phyloP scores from a whole-genome alignment of 2,888 invertebrate genomes.

The Hoplodrina ambigua region DNA sequence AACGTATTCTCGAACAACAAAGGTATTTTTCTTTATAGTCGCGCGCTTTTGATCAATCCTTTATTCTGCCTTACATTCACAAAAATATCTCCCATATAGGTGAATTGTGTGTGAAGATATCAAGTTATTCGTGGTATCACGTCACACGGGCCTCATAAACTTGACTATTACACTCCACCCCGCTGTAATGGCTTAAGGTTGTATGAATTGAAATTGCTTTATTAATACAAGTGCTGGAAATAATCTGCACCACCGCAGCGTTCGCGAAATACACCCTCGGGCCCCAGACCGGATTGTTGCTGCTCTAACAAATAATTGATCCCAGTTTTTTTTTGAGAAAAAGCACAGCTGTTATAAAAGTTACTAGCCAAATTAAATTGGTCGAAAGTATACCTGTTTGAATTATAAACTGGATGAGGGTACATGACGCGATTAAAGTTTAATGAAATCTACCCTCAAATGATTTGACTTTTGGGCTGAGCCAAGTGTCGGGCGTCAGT shows the following conservation, averaged over 20 bases:
- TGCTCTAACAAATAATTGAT: slow-evolving; percentile 37
- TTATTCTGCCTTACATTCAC: slow-evolving; percentile 62
- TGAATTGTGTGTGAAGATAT: slow-evolving; percentile 55
- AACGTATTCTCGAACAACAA: too few species aligned
- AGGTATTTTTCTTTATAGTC: too few species aligned
- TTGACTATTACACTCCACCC: slow-evolving; percentile 64
- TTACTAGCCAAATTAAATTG: slow-evolving; percentile 8
- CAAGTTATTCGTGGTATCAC: slow-evolving; percentile 59
- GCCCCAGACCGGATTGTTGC: slow-evolving; percentile 47
- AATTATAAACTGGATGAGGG: background rate
- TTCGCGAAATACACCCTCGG: slow-evolving; percentile 51
- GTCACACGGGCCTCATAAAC: slow-evolving; percentile 65
- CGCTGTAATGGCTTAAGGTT: slow-evolving; percentile 70
- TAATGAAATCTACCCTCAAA: background rate
- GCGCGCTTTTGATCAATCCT: too few species aligned
- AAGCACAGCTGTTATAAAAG: slow-evolving; percentile 1
- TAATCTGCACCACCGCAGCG: slow-evolving; percentile 61
- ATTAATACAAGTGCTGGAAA: slow-evolving; percentile 68
- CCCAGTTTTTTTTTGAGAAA: slow-evolving; percentile 21
- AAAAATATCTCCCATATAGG: slow-evolving; percentile 64
- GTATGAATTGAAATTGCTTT: slow-evolving; percentile 76
- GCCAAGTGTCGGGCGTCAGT: background rate
- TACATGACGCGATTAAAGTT: background rate
- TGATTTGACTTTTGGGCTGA: background rate
- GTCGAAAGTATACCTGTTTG: background rate